Base-by-base conservation (phyloP, 2,888 invertebrate species). In the Nemurella pictetii region DNA sequence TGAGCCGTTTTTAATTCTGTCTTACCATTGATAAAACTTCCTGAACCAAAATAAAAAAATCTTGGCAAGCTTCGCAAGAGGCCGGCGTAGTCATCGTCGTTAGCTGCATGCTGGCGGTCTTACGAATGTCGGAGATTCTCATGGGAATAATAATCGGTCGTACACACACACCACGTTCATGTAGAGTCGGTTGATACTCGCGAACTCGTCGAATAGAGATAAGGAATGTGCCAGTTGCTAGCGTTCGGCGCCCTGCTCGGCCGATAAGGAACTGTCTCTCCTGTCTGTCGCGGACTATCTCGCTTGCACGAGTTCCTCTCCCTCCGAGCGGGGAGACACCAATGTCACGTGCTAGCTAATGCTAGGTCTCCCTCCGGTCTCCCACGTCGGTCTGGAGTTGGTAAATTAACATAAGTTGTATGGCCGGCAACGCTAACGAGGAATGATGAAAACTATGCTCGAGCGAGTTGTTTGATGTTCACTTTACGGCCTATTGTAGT, bases 21-120 rank as follows among this genome's bases (percentile, higher is more conserved):
- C 90, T 92, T 94, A 95, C 95, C 94, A 93, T 93, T 91, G 92
- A 92, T 90, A 94, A 92, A 89, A 94, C 92, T 88, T 94, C 93
- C 87, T 94, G 94, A 89, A 94, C 94, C 89, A 94, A 92, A 88
- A 93, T 90, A 88, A 94, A 92, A 90, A 95, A 94, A 90, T 95
- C 95, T 89, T 94, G 94, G 90, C 95, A 92, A 88, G 95, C 93
- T 90, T 95, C 94, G 88, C 95, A 95, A 32, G 81, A 81, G 0
- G 81, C 35, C n/a, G 81, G 35, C 35, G 81, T 36, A n/a, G 80
- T 36, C 85, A 77, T 83, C 27, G 85, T 80, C 4, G 80, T 80
- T 15, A 55, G 84, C 20, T 84, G 78, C 84, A 84, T 84, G 30
- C 20, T 29, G 20, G 27, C 30, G 55, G 15, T 20, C 55, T 20